These are phyloP conservation scores for Synergus gifuensis DNA, from an alignment of 2,888 invertebrate genomes.

Conservation along the genomic window DNA sequence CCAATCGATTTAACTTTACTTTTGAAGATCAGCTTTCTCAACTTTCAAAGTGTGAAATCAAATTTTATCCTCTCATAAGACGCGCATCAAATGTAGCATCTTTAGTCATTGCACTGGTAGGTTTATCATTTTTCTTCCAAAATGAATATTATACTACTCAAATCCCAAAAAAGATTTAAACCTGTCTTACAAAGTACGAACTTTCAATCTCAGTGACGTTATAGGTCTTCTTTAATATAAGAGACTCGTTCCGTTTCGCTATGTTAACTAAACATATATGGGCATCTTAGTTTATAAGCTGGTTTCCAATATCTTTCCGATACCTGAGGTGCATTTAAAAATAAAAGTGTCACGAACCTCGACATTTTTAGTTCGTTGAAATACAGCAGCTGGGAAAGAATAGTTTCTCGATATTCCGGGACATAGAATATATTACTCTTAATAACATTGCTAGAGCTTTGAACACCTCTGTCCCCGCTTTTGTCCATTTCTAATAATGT, in stretches of 20 bases:
- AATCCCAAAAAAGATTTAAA: background rate
- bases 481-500: constrained; percentile 91
- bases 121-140: no score
- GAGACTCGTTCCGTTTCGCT: background rate
- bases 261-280: background rate
- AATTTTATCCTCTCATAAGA: background rate
- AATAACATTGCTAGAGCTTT: constrained; percentile 90
- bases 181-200: no score
- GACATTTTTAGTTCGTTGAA: constrained; percentile 94
- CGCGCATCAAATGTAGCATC: background rate
- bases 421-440: constrained; percentile 96
- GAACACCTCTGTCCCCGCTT: constrained; percentile 84
- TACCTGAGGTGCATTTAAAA: background rate
- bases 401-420: constrained; percentile 94
- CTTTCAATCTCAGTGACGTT: background rate
- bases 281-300: background rate
- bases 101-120: background rate
- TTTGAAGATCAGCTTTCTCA: constrained; percentile 3
- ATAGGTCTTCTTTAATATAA: background rate
- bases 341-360: constrained; percentile 76
- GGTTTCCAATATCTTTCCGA: background rate
- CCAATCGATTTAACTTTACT: constrained; percentile 39
- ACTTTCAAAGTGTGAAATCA: constrained; percentile 1
- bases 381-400: constrained; percentile 87
- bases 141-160: no score